A percentile compares a stretch with the other conserved stretches of the same genome.
Conservation (phyloP, 92 coral and sea anemone genomes). For the Porites evermanni region DNA sequence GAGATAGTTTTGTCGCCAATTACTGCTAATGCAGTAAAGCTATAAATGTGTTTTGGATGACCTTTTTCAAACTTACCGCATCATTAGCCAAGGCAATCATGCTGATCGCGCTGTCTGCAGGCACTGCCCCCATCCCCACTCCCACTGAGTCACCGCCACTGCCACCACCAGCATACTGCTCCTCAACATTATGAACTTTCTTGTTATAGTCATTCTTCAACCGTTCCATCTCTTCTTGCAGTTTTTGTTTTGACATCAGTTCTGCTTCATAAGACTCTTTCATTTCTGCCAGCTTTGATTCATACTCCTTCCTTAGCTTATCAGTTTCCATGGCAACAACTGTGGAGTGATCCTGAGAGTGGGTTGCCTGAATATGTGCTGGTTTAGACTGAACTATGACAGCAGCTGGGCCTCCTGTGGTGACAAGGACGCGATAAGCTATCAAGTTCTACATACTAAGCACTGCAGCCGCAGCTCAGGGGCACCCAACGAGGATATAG, state of each 20-base stretch:
- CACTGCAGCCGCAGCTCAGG: too few species aligned
- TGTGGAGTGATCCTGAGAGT: slow-evolving; percentile 68
- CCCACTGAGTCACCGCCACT: slow-evolving; percentile 10
- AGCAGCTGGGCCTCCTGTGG: slow-evolving; percentile 21
- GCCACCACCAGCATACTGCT: slow-evolving; percentile 65
- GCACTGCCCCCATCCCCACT: slow-evolving; percentile 25
- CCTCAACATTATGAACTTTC: slow-evolving; percentile 87
- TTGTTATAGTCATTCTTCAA: slow-evolving; percentile 80
- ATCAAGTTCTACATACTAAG: too few species aligned
- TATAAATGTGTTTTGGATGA: too few species aligned
- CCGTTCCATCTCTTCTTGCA: slow-evolving; percentile 84
- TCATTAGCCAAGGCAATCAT: slow-evolving; percentile 58
- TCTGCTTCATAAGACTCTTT: slow-evolving; percentile 88
- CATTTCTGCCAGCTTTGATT: slow-evolving; percentile 86
- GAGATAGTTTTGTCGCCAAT: too few species aligned
- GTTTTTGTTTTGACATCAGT: slow-evolving; percentile 92
- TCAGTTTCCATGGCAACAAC: slow-evolving; percentile 81
- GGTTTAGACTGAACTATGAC: slow-evolving; percentile 45
- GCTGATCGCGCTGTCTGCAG: slow-evolving; percentile 66
- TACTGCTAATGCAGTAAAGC: too few species aligned
- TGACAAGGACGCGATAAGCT: not conserved
- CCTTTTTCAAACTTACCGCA: slow-evolving; percentile 10
- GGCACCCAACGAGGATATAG: too few species aligned
- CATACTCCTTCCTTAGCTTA: slow-evolving; percentile 87
- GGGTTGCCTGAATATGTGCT: slow-evolving; percentile 49